Conservation (phyloP, 2,797 vertebrate genomes). For the Scolopax bukidnonensis region DNA sequence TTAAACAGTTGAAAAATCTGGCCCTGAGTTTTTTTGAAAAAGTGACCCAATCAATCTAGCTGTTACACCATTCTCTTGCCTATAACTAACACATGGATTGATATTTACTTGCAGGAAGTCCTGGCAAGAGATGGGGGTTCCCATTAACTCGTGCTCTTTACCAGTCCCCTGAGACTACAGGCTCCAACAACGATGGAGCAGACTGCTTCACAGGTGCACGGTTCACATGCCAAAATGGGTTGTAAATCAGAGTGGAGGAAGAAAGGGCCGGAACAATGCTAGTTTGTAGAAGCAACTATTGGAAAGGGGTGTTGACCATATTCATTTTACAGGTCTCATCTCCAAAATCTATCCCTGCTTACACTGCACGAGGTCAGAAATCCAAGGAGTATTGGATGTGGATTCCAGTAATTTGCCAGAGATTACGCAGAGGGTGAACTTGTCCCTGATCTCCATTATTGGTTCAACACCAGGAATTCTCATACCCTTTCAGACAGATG, state of each 20-base stretch:
- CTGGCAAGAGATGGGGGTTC: neutral
- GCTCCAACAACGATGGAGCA: neutral
- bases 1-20: neutral
- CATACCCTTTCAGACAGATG: constrained; percentile 41
- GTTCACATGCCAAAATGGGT: neutral
- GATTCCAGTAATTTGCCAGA: neutral
- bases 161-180: neutral
- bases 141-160: neutral
- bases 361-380: neutral
- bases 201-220: neutral
- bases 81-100: neutral
- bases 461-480: constrained; percentile 39
- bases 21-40: neutral
- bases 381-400: neutral
- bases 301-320: neutral
- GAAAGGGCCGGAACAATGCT: neutral
- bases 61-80: neutral
- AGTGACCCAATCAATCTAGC: neutral
- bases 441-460: neutral
- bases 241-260: neutral
- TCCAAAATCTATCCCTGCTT: neutral
- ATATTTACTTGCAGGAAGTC: neutral
- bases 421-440: neutral
- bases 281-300: neutral
- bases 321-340: neutral